Percentiles rank a stretch among this genome's conserved stretches.
Conservation (phyloP, 2,113 vertebrate species). For the Pachypanchax playfairii region DNA sequence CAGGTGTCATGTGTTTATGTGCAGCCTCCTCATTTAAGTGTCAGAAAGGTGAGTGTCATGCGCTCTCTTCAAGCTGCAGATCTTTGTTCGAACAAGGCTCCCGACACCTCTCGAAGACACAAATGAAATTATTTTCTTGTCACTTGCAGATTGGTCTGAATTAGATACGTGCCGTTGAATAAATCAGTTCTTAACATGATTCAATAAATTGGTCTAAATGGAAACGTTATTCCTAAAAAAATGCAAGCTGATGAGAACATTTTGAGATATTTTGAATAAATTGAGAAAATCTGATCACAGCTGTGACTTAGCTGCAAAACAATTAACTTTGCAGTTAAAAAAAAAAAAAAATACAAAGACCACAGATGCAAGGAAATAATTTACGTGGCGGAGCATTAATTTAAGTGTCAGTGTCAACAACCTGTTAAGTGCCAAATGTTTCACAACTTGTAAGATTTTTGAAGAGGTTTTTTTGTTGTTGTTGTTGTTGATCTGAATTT, state of each 20-base stretch:
- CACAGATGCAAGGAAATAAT: not conserved
- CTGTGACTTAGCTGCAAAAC: conserved; percentile 16
- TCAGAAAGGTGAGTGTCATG: conserved; percentile 30
- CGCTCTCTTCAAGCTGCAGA: conserved; percentile 27
- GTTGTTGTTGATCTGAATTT: conserved; percentile 36
- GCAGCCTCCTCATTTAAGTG: conserved; percentile 29
- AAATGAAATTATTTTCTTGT: conserved; percentile 31
- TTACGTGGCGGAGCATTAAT: not conserved
- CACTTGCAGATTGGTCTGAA: conserved; percentile 32
- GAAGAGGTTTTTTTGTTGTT: conserved; percentile 24
- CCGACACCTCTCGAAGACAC: conserved; percentile 35
- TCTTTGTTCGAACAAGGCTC: conserved; percentile 29
- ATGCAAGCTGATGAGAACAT: conserved; percentile 10
- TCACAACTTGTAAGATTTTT: not conserved
- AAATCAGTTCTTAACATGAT: conserved; percentile 33
- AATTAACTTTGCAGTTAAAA: conserved; percentile 15
- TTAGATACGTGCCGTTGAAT: conserved; percentile 39
- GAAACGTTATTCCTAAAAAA: conserved; percentile 10
- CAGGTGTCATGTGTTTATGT: too few relatives aligned
- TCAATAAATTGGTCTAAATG: conserved; percentile 26
- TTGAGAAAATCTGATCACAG: conserved; percentile 27
- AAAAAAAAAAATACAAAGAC: not conserved
- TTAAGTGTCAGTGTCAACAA: conserved; percentile 1
- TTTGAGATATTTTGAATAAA: conserved; percentile 24
- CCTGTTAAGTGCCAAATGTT: not conserved